Evolutionary conservation across 2,888 invertebrate species (phyloP).

Genomic region (Cecidostiba fungosa): DNA sequence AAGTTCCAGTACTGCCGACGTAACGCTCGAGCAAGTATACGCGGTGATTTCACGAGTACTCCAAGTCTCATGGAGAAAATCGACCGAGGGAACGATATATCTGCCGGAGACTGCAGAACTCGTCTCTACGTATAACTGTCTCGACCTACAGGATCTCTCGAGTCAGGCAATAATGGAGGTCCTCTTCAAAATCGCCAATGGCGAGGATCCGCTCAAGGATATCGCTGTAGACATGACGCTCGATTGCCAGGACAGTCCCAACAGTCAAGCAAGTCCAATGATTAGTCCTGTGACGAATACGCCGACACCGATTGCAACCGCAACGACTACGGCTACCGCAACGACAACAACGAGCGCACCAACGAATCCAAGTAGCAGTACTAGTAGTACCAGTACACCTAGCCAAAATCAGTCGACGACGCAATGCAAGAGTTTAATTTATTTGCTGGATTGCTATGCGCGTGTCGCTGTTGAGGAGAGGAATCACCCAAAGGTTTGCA

Average conservation of each 20-base stretch:
- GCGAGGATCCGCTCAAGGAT: constrained; percentile 83
- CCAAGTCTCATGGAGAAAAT: constrained; percentile 86
- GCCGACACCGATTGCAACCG: constrained; percentile 76
- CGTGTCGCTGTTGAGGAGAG: constrained; percentile 88
- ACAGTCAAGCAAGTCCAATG: constrained; percentile 79
- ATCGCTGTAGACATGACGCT: constrained; percentile 78
- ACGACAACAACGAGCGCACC: constrained; percentile 65
- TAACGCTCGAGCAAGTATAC: constrained; percentile 85
- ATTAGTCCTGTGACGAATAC: constrained; percentile 77
- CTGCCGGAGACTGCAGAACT: constrained; percentile 80
- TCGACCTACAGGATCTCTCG: constrained; percentile 72
- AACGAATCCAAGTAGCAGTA: constrained; percentile 70
- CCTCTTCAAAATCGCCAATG: constrained; percentile 82
- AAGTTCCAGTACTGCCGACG: constrained; percentile 80
- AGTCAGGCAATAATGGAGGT: constrained; percentile 86
- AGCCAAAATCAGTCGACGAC: constrained; percentile 77
- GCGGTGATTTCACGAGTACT: constrained; percentile 86
- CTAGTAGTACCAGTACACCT: background rate
- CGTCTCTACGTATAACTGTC: constrained; percentile 66
- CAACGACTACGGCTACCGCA: background rate
- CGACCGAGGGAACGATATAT: constrained; percentile 79
- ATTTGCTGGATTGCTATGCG: constrained; percentile 86
- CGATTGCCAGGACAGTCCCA: constrained; percentile 78
- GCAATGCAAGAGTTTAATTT: constrained; percentile 77
- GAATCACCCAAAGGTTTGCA: constrained; percentile 85